These are phyloP conservation scores for Alca torda DNA, from an alignment of 2,797 vertebrate genomes.

Conservation along the genomic window DNA sequence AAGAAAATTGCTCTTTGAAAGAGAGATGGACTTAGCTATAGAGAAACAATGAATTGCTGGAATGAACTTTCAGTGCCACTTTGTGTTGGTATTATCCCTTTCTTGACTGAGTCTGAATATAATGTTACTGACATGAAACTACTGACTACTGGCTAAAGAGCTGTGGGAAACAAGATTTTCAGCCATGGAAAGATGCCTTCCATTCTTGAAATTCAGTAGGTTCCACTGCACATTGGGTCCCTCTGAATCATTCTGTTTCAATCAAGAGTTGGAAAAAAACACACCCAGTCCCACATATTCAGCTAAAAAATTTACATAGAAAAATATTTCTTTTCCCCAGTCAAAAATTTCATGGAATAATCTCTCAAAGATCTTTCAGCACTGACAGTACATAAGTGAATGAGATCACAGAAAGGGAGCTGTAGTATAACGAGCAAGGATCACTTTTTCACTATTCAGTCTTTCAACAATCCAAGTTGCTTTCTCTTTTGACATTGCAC, in stretches of 20 bases:
- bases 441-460: not conserved
- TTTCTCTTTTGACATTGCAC: conserved; percentile 10
- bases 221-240: not conserved
- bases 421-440: not conserved
- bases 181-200: not conserved
- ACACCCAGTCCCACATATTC: not conserved
- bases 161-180: not conserved
- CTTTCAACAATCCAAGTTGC: not conserved
- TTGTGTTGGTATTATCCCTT: not conserved
- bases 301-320: not conserved
- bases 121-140: not conserved
- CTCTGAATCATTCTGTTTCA: not conserved
- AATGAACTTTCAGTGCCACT: not conserved
- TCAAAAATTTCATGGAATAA: not conserved
- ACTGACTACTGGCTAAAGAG: not conserved
- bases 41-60: not conserved
- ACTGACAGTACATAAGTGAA: not conserved
- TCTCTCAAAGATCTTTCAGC: not conserved
- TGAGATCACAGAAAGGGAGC: not conserved
- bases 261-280: not conserved
- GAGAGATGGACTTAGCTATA: not conserved
- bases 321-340: too few relatives aligned
- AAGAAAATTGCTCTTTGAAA: not conserved
- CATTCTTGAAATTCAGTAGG: not conserved
- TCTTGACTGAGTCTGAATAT: not conserved